Evolutionary conservation across 2,113 vertebrate species (phyloP), one percentile per base, ranked within the genome.

Genomic region (Scomber japonicus): DNA sequence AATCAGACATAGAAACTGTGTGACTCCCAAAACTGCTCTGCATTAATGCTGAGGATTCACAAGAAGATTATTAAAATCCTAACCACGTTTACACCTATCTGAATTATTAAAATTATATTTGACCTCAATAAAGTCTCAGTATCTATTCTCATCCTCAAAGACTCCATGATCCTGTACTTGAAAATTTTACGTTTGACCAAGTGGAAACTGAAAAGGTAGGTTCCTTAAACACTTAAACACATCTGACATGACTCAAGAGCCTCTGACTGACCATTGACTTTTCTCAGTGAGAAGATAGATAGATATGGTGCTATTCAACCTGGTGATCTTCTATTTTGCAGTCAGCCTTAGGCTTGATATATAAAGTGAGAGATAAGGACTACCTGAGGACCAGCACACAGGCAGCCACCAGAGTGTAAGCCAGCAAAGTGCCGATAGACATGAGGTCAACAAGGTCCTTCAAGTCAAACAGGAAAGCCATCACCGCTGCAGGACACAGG

Each of bases 401-500:
- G 79, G 98, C 97, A 48, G 98, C 98, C 82, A 99, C 98, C 92
- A 99, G 85, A 4, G 97, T 98, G 59, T 99, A 99, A 48, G 98
- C 98, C 93, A 99, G 93, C 76, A 99, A 95, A 0, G 98, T 99
- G 30, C 98, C 97, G 0, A 99, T 99, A 45, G 98, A 99, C 98
- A 99, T 99, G 73, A 99, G 95, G 84, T 99, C 97, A 48, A 99
- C 97, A 90, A 99, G 93, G 83, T 97, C 97, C 92, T 98, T 98
- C 92, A 99, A 87, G 83, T 99, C 97, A 69, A 99, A 98, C 63
- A 99, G 95, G 91, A 99, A 97, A 0, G 98, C 97, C 97, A 98
- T 99, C 81, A 97, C 60, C 89, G 97, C 98, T 99, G 92, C 54
- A 84, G 54, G 68, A 66, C 55, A 68, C 77, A 84, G 35, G 45